phyloP scores from a whole-genome alignment of 2,888 invertebrate species.

The Nomada ruficornis region DNA sequence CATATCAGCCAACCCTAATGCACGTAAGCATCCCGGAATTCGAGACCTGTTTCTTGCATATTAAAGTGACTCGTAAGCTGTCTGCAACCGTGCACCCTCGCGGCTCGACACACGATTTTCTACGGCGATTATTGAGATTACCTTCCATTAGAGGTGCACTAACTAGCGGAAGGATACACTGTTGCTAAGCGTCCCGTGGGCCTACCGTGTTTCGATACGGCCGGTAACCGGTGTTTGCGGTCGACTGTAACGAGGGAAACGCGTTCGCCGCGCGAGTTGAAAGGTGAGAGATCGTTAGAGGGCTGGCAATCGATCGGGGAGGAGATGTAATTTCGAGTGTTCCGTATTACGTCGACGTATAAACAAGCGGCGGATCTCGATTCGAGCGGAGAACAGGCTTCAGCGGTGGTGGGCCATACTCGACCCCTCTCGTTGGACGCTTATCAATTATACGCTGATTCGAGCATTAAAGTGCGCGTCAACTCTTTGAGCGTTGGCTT shows the following conservation, averaged over 20 bases:
- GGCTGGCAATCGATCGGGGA: conserved; percentile 30
- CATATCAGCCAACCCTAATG: neutral
- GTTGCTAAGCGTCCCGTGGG: conserved; percentile 23
- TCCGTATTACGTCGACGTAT: conserved; percentile 31
- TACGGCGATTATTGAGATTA: conserved; percentile 13
- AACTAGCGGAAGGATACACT: conserved; percentile 6
- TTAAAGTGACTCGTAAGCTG: neutral
- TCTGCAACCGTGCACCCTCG: neutral
- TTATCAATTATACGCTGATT: conserved; percentile 1
- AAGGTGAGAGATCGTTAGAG: conserved; percentile 49
- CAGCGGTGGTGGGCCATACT: neutral
- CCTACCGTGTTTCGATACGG: conserved; percentile 5
- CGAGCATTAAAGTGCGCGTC: neutral
- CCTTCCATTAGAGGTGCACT: conserved; percentile 8
- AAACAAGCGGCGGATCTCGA: conserved; percentile 20
- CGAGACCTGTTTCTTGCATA: neutral
- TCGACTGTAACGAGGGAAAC: conserved; percentile 19
- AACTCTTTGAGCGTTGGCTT: conserved; percentile 8
- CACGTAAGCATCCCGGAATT: neutral
- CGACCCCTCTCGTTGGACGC: neutral
- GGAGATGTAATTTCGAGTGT: conserved; percentile 34
- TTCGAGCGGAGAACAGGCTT: conserved; percentile 5
- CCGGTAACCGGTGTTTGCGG: conserved; percentile 30
- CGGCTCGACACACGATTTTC: neutral
- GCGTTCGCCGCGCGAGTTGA: conserved; percentile 30